A percentile compares a stretch with the other conserved stretches of the same genome.
These are phyloP conservation scores for Oncorhynchus kisutch DNA, from an alignment of 2,113 vertebrate genomes.

Conservation along the genomic window DNA sequence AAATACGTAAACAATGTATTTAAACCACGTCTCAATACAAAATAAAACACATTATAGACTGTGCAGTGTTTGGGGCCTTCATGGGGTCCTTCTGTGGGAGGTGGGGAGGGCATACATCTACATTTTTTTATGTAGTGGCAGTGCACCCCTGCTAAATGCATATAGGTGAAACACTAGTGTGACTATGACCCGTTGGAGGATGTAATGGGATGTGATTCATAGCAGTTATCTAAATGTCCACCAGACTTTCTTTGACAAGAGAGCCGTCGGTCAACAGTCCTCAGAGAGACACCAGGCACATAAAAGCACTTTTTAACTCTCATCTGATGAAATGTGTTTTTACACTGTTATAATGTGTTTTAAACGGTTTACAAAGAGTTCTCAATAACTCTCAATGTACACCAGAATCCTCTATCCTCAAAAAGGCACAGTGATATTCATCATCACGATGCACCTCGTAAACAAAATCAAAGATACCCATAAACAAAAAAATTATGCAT, in stretches of 20 bases:
- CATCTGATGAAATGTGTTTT: conserved; percentile 7
- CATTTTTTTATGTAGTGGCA: no score
- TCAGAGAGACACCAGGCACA: conserved; percentile 29
- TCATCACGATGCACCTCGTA: conserved; percentile 17
- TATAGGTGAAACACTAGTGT: no score
- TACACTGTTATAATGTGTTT: conserved; percentile 20
- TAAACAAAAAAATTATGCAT: conserved; percentile 35
- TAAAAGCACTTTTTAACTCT: conserved; percentile 21
- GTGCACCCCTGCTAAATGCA: no score
- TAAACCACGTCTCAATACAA: conserved; percentile 4
- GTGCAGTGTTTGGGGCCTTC: background rate
- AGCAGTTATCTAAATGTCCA: conserved; percentile 41
- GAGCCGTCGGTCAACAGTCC: conserved; percentile 22
- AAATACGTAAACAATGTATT: conserved; percentile 17
- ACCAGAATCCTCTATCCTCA: conserved; percentile 31
- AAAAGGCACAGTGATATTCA: conserved; percentile 51
- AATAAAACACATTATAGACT: conserved; percentile 27
- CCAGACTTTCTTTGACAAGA: conserved; percentile 39
- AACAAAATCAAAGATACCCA: conserved; percentile 32
- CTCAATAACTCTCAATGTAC: conserved; percentile 38
- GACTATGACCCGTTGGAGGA: conserved; percentile 20
- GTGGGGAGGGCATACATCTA: no score
- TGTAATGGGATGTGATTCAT: conserved; percentile 41
- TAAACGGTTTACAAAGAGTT: conserved; percentile 18
- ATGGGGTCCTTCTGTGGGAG: no score